phyloP scores from a whole-genome alignment of 2,113 vertebrate species.

The Colossoma macropomum region DNA sequence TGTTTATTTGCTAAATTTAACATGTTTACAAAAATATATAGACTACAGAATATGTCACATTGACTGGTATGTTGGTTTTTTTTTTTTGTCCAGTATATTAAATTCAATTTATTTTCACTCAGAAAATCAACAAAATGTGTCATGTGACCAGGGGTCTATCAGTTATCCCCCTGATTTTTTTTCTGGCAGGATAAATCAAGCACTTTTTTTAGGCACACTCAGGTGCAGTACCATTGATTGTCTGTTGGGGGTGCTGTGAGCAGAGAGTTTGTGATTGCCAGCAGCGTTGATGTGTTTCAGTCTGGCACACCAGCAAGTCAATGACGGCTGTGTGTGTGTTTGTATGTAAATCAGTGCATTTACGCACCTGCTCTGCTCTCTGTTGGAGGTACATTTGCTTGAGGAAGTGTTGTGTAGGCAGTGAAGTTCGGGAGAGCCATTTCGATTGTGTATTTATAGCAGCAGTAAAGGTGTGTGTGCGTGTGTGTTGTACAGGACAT shows the following conservation, averaged over 20 bases:
- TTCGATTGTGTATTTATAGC: slow-evolving; percentile 43
- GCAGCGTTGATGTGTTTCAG: neutral
- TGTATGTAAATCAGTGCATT: neutral
- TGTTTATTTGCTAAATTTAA: too few relatives aligned
- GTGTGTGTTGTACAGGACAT: slow-evolving; percentile 51
- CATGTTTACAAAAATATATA: too few relatives aligned
- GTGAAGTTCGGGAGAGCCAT: neutral
- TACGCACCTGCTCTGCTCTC: neutral
- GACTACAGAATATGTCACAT: too few relatives aligned
- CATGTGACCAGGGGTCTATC: too few relatives aligned
- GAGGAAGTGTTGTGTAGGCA: slow-evolving; percentile 6
- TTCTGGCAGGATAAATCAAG: too few relatives aligned
- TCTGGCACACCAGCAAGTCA: neutral
- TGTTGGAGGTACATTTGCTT: neutral
- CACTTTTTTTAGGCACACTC: too few relatives aligned
- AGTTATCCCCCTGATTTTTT: too few relatives aligned
- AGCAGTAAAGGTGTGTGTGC: slow-evolving; percentile 21
- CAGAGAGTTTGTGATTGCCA: slow-evolving; percentile 11
- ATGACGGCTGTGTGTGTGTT: neutral
- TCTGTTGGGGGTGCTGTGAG: slow-evolving; percentile 44
- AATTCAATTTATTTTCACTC: too few relatives aligned
- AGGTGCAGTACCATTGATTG: neutral
- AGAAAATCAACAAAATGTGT: too few relatives aligned
- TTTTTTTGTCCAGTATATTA: too few relatives aligned
- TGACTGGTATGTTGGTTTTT: too few relatives aligned